phyloP scores from a whole-genome alignment of 2,888 invertebrate species.

The Dasypogon diadema region DNA sequence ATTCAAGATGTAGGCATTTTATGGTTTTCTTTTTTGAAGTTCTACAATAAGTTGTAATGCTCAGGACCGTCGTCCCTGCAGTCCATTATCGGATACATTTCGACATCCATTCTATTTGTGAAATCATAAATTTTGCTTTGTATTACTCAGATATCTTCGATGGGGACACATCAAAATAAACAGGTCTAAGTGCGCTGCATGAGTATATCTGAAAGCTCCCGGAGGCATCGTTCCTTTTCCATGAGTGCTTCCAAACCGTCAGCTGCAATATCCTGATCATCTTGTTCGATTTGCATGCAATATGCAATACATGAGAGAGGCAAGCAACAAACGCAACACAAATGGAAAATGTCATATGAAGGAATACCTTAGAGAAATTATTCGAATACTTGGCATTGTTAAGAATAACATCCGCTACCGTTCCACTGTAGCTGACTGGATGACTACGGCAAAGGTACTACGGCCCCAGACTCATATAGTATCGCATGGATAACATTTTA shows the following conservation, averaged over 20 bases:
- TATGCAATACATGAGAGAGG: conserved; percentile 16
- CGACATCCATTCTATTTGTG: background rate
- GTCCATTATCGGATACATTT: too few relatives aligned
- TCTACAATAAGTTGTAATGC: too few relatives aligned
- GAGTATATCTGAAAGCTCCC: conserved; percentile 15
- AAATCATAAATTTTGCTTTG: conserved; percentile 16
- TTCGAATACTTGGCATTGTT: conserved; percentile 43
- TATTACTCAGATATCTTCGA: background rate
- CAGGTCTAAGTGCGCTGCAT: conserved; percentile 7
- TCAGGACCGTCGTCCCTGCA: too few relatives aligned
- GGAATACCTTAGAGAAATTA: conserved; percentile 44
- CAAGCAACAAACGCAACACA: conserved; percentile 11
- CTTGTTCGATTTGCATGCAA: conserved; percentile 43
- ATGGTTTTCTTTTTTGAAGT: too few relatives aligned
- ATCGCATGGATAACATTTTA: conserved; percentile 37
- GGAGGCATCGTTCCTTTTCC: conserved; percentile 18
- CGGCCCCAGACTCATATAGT: conserved; percentile 29
- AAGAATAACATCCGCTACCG: conserved; percentile 35
- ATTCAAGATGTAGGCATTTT: too few relatives aligned
- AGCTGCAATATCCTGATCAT: conserved; percentile 43
- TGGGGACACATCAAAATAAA: conserved; percentile 20
- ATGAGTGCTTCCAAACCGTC: conserved; percentile 6
- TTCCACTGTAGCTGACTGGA: conserved; percentile 1
- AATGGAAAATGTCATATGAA: conserved; percentile 47
- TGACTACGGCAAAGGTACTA: conserved; percentile 27